phyloP scores from a whole-genome alignment of 2,113 vertebrate species.

The Alaudala cheleensis region DNA sequence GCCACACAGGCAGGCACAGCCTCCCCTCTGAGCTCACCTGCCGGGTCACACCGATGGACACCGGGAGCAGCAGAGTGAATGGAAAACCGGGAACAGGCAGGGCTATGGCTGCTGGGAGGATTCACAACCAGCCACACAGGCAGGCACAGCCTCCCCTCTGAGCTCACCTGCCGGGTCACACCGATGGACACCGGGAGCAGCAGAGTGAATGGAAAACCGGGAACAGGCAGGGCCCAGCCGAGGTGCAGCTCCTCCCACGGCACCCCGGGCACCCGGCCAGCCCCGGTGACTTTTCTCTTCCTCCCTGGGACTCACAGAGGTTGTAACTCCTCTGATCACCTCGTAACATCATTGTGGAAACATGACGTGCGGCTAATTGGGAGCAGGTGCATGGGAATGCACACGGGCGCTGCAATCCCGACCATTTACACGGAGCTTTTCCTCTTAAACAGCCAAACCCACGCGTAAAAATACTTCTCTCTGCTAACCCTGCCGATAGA shows the following conservation, averaged over 20 bases:
- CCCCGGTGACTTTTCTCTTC: not conserved
- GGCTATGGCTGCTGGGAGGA: fast-evolving
- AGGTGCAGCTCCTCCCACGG: not conserved
- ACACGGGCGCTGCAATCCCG: fast-evolving
- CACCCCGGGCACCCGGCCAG: not conserved
- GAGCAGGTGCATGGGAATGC: not conserved
- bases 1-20: not conserved
- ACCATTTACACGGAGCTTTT: fast-evolving
- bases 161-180: fast-evolving
- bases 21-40: too few relatives aligned
- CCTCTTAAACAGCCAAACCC: not conserved
- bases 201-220: not conserved
- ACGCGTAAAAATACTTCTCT: not conserved
- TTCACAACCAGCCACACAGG: not conserved
- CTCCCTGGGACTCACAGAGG: not conserved
- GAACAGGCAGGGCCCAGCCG: not conserved
- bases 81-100: not conserved
- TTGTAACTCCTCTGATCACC: not conserved
- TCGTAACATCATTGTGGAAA: not conserved
- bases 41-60: fast-evolving
- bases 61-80: not conserved
- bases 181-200: fast-evolving
- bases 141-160: not conserved
- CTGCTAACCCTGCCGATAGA: not conserved
- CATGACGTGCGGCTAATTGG: fast-evolving